Evolutionary conservation across 2,888 invertebrate genomes (phyloP).

Genomic region (Sarcophaga subvicina): DNA sequence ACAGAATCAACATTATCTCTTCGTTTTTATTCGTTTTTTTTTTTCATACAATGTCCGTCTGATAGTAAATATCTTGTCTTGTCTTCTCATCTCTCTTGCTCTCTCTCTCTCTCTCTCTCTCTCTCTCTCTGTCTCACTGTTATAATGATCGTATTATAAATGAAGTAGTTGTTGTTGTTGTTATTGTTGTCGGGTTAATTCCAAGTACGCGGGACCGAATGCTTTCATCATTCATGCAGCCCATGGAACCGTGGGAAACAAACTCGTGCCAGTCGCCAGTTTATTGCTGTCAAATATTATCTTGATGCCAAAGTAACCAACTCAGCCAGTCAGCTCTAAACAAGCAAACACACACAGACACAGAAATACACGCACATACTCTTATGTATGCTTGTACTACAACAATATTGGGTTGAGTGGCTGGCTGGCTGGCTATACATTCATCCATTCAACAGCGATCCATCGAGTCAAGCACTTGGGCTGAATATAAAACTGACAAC

Average conservation of each 20-base stretch:
- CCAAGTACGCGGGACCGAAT: conserved; percentile 74
- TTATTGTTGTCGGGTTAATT: conserved; percentile 70
- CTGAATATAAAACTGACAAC: conserved; percentile 42
- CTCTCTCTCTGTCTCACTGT: conserved; percentile 37
- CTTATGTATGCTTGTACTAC: conserved; percentile 12
- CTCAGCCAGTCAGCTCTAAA: conserved; percentile 51
- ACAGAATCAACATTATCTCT: conserved; percentile 69
- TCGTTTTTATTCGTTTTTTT: conserved; percentile 39
- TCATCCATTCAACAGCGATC: conserved; percentile 21
- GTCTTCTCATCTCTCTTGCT: neutral
- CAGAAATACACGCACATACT: conserved; percentile 11
- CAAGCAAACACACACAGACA: conserved; percentile 45
- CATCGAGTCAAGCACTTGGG: conserved; percentile 51
- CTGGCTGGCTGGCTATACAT: neutral
- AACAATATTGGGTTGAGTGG: neutral
- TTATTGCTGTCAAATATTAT: conserved; percentile 81
- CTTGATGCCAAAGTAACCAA: conserved; percentile 77
- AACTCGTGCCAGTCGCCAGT: conserved; percentile 81
- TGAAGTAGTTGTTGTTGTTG: conserved; percentile 65
- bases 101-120: neutral
- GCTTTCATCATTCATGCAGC: conserved; percentile 73
- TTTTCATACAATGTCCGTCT: conserved; percentile 66
- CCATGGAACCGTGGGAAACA: conserved; percentile 81
- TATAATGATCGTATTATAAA: conserved; percentile 69
- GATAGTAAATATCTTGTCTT: conserved; percentile 18